Base-by-base conservation (phyloP, 1,140 invertebrate species). In the Uloborus diversus region DNA sequence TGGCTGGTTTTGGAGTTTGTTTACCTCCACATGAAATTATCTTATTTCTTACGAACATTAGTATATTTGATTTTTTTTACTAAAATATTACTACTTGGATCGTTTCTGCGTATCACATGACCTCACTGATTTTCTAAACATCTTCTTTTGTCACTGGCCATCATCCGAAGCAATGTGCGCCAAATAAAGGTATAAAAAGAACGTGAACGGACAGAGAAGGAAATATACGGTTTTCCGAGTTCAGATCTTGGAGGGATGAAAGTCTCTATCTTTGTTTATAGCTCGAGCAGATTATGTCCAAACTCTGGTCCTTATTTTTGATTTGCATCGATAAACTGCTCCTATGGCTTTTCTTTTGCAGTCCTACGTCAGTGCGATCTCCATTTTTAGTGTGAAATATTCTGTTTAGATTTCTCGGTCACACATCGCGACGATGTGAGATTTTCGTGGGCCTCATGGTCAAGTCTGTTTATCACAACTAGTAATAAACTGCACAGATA, bases 301-400 rank as follows among this genome's bases (percentile, higher is more conserved):
- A 17, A 51, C 37, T 68, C 30, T 25, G 47, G 66, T 33, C 20
- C 23, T 27, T 47, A 70, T 70, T 70, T 70, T 70, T 25, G 65
- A 70, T 70, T 70, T 70, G 66, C 66, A 70, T 70, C 51, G 20
- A 17, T 33, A 56, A 70, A 70, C 66, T 28, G 66, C 27, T 51
- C 66, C 51, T 32, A 9, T 47, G 66, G 66, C 51, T 70, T 51
- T n/a, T n/a, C n/a, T n/a, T n/a, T n/a, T n/a, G n/a, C n/a, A n/a
- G n/a, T n/a, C n/a, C n/a, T n/a, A n/a, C n/a, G n/a, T n/a, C n/a
- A n/a, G n/a, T n/a, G n/a, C n/a, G n/a, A n/a, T n/a, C n/a, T n/a
- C n/a, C n/a, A n/a, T n/a, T n/a, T n/a, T n/a, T n/a, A n/a, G n/a
- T n/a, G n/a, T n/a, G n/a, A n/a, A n/a, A n/a, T n/a, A n/a, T n/a